Evolutionary conservation across 2,113 vertebrate genomes (phyloP).

Genomic region (Bubo blakistoni): DNA sequence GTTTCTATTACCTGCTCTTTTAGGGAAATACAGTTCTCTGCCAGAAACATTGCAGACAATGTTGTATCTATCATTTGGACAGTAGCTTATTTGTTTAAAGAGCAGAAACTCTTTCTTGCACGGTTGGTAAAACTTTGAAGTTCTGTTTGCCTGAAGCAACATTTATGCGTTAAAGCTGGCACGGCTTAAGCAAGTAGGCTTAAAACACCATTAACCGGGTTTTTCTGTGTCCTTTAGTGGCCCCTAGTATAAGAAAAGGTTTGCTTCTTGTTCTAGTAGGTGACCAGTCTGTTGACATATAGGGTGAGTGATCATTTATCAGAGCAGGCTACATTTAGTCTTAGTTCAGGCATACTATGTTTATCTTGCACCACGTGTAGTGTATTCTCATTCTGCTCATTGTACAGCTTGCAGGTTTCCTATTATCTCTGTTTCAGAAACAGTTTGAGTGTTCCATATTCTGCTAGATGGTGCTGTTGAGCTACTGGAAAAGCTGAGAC

Average conservation of each 20-base stretch:
- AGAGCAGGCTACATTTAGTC: rapidly evolving
- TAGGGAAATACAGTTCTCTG: background rate
- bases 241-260: background rate
- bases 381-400: background rate
- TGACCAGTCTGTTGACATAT: background rate
- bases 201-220: background rate
- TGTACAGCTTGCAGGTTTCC: background rate
- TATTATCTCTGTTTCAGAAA: rapidly evolving
- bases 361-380: rapidly evolving
- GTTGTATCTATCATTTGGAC: background rate
- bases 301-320: background rate
- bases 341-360: background rate
- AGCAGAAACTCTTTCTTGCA: background rate
- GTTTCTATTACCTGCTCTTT: background rate
- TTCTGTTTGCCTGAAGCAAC: background rate
- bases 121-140: background rate
- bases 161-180: background rate
- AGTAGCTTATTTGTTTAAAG: background rate
- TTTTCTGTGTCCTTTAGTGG: background rate
- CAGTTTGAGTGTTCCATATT: background rate
- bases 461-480: slow-evolving; percentile 59
- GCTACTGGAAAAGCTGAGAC: background rate
- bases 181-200: background rate
- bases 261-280: background rate
- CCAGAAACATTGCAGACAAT: background rate